Base-by-base conservation (phyloP, 2,797 vertebrate species). In the Siniperca scherzeri region DNA sequence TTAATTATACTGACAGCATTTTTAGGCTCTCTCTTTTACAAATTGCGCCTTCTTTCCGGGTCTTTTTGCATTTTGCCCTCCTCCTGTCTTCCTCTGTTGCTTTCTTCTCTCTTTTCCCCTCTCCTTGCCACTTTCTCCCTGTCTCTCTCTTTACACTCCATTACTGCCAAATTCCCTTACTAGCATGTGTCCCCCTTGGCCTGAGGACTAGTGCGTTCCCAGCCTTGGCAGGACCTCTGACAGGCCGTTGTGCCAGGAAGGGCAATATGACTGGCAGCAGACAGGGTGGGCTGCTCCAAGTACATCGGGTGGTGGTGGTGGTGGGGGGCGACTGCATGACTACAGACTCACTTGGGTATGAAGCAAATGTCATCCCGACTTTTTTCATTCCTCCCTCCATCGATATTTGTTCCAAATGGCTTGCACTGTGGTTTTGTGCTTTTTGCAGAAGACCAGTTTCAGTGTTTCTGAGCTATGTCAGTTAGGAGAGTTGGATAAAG, bases 291-390 rank as follows among this genome's bases (percentile, higher is more conserved):
- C 86, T 36, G 80, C 71, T 93, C 89, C 90, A 90, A 90, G 84
- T 87, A 86, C 77, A 87, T 90, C 87, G 69, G 80, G 79, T 68
- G 33, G 56, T 3, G 14, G 59, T 7, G 6, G 21, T 30, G 27
- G 16, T 1, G 17, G 55, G 60, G 74, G 70, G 44, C 25, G 48
- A 77, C 80, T 62, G 78, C 59, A 75, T 67, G 80, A 73, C 83
- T 85, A 81, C 69, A 89, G 70, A 84, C 79, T 90, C 87, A 84
- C 88, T 91, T 92, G 91, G 82, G 89, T 88, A 83, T 91, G 83
- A 91, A 89, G 79, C 74, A 89, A 92, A 90, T 93, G 91, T 89
- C 89, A 90, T 81, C 62, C 65, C 25, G 5, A 68, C 68, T 78
- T 83, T 82, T 85, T 88, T 87, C 74, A 69, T 67, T 85, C 61